A percentile compares a stretch with the other conserved stretches of the same genome.
These are phyloP conservation scores for Hyperoodon ampullatus DNA, from an alignment of 2,113 vertebrate genomes.

Conservation along the genomic window DNA sequence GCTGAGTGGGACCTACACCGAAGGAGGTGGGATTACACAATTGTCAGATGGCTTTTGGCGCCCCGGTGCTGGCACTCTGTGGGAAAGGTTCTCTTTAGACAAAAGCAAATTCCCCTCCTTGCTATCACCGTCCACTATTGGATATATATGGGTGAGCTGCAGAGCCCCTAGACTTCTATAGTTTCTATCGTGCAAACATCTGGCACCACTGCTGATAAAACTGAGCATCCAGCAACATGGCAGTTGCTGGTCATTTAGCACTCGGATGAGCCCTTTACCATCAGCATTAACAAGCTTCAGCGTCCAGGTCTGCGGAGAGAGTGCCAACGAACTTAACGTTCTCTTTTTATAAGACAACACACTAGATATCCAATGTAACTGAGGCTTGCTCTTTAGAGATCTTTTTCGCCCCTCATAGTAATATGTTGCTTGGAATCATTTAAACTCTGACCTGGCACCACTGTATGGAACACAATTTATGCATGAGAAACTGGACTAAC, in stretches of 20 bases:
- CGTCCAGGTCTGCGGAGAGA: not conserved
- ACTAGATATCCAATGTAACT: rapidly evolving
- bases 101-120: not conserved
- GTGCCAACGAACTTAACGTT: not conserved
- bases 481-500: not conserved
- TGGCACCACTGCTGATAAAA: not conserved
- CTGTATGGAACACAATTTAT: not conserved
- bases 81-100: not conserved
- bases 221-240: not conserved
- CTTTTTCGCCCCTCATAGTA: not conserved
- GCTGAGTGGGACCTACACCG: not conserved
- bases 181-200: not conserved
- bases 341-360: not conserved
- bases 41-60: not conserved
- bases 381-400: not conserved
- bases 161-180: rapidly evolving
- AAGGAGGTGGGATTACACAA: not conserved
- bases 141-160: rapidly evolving
- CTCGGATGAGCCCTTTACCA: not conserved
- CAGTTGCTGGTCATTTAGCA: not conserved
- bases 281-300: not conserved
- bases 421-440: not conserved
- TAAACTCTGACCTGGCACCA: not conserved
- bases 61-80: not conserved
- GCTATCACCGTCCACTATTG: not conserved